Conservation (phyloP, 2,113 vertebrate species). For the Neotragus pygmaeus region DNA sequence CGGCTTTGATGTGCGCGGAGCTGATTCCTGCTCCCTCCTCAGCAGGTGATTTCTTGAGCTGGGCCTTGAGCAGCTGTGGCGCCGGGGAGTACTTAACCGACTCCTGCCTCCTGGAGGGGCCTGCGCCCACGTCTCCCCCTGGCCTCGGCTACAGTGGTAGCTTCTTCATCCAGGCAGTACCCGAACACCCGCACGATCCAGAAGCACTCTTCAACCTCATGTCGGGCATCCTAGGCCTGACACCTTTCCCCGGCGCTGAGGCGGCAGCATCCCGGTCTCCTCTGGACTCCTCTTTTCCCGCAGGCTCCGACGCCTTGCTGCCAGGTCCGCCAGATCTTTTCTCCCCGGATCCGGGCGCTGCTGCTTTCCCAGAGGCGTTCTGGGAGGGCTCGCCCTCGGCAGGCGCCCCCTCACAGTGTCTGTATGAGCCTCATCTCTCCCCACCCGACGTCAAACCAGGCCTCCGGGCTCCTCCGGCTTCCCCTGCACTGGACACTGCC, state of each 20-base stretch:
- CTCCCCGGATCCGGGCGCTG: conserved; percentile 81
- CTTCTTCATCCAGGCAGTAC: conserved; percentile 95
- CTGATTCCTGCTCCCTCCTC: conserved; percentile 51
- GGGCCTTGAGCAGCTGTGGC: conserved; percentile 84
- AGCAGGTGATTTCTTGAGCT: conserved; percentile 87
- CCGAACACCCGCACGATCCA: conserved; percentile 92
- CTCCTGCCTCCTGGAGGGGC: conserved; percentile 87
- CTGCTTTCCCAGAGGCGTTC: conserved; percentile 79
- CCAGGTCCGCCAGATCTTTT: conserved; percentile 81
- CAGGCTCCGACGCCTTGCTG: conserved; percentile 79
- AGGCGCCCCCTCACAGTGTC: conserved; percentile 79
- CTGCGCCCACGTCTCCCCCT: conserved; percentile 85
- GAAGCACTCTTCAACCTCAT: conserved; percentile 97
- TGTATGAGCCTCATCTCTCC: conserved; percentile 83
- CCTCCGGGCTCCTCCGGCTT: conserved; percentile 71
- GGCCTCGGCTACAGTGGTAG: conserved; percentile 96
- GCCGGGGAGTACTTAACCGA: conserved; percentile 81
- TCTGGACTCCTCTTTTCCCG: conserved; percentile 79
- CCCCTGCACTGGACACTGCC: conserved; percentile 87
- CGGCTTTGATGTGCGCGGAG: neutral
- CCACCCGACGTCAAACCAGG: conserved; percentile 87
- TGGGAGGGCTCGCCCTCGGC: conserved; percentile 80
- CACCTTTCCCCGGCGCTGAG: conserved; percentile 88
- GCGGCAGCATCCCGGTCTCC: conserved; percentile 79
- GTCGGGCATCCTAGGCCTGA: conserved; percentile 95